Percentiles rank a stretch among this genome's conserved stretches.
Evolutionary conservation across 2,797 vertebrate species (phyloP).

Genomic region (Lepidocolaptes lacrymiger): DNA sequence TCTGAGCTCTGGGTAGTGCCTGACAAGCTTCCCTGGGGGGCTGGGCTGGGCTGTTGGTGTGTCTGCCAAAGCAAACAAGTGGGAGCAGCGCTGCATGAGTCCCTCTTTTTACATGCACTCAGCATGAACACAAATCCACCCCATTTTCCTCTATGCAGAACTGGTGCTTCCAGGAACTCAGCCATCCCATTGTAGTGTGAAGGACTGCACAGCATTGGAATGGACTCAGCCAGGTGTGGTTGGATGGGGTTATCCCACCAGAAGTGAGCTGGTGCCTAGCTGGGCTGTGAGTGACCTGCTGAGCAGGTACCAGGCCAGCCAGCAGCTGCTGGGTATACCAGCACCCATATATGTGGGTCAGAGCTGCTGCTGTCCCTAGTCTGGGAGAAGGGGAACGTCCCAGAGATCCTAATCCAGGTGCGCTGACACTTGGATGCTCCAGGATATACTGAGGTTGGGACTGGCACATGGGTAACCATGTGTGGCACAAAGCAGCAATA

Average conservation of each 20-base stretch:
- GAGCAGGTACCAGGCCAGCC: not conserved
- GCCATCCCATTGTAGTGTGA: not conserved
- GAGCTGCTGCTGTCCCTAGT: not conserved
- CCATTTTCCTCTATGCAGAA: not conserved
- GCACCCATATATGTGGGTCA: not conserved
- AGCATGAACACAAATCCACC: not conserved
- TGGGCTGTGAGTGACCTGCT: not conserved
- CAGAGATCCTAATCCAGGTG: not conserved
- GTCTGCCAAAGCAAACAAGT: not conserved
- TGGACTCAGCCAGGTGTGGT: not conserved
- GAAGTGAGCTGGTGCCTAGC: not conserved
- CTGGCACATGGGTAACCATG: not conserved
- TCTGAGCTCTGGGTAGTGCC: not conserved
- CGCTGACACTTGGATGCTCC: not conserved
- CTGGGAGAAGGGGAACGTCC: not conserved
- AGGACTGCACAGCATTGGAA: accelerated
- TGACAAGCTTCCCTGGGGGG: accelerated
- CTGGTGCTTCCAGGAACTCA: not conserved
- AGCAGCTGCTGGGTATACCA: not conserved
- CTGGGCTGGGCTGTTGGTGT: not conserved
- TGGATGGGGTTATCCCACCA: not conserved
- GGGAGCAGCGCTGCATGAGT: not conserved
- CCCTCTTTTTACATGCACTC: not conserved
- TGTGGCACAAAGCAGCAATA: not conserved
- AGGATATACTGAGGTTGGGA: not conserved